These are phyloP conservation scores for Tretioscincus oriximinensis DNA, from an alignment of 2,113 vertebrate genomes.

Conservation along the genomic window DNA sequence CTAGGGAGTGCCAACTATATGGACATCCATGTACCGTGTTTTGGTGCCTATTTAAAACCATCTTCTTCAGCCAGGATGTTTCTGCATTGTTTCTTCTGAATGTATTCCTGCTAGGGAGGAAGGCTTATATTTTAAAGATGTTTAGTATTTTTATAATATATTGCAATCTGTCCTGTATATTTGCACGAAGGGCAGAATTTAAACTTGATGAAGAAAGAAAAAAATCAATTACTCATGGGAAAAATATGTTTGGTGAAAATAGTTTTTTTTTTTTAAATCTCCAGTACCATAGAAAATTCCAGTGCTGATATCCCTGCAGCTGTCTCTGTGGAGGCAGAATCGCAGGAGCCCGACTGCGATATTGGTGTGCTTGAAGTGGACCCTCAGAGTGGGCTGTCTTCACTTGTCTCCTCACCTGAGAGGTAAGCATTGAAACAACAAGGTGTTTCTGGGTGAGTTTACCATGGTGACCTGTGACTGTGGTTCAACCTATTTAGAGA, in stretches of 20 bases:
- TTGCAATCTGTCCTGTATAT: too few species aligned
- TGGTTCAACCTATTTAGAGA: too few species aligned
- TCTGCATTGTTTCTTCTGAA: too few species aligned
- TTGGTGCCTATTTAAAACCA: too few species aligned
- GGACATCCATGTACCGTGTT: too few species aligned
- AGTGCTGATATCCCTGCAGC: slow-evolving; percentile 83
- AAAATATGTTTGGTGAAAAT: slow-evolving; percentile 69
- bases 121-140: too few species aligned
- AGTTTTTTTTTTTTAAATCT: slow-evolving; percentile 54
- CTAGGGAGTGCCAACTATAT: too few species aligned
- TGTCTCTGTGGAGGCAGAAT: slow-evolving; percentile 80
- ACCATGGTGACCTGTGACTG: slow-evolving; percentile 2
- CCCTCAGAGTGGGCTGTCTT: slow-evolving; percentile 78
- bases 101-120: too few species aligned
- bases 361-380: slow-evolving; percentile 79
- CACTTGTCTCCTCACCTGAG: slow-evolving; percentile 81
- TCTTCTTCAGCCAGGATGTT: too few species aligned
- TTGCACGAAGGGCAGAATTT: too few species aligned
- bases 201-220: background rate
- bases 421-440: slow-evolving; percentile 80
- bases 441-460: slow-evolving; percentile 34
- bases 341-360: slow-evolving; percentile 84
- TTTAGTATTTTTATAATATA: too few species aligned
- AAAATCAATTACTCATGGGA: slow-evolving; percentile 70
- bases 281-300: slow-evolving; percentile 88